Percentiles rank a stretch among this genome's conserved stretches.
These are phyloP conservation scores for Theonella swinhoei DNA, from an alignment of 37 sponge, comb jelly and placozoan species.

Conservation along the genomic window DNA sequence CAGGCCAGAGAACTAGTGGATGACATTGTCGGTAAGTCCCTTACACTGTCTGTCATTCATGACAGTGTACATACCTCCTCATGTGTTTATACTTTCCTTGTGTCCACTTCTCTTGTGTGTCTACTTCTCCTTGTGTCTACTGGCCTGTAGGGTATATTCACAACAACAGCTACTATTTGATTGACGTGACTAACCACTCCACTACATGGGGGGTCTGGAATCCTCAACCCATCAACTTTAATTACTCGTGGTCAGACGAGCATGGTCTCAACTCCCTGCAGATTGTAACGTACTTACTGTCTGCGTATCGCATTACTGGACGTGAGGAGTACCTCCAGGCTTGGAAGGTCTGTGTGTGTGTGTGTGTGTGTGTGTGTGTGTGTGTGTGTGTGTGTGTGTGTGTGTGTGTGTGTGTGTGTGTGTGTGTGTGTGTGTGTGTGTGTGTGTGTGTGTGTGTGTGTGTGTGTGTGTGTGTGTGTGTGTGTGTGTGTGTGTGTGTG, in stretches of 20 bases:
- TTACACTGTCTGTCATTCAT: background rate
- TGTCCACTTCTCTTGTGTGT: too few species aligned
- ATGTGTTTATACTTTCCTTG: background rate
- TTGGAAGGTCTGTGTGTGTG: slow-evolving; percentile 44
- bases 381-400: slow-evolving; percentile 13
- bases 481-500: background rate
- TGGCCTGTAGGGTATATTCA: slow-evolving; percentile 61
- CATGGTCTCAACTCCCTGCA: slow-evolving; percentile 85
- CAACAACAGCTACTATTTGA: slow-evolving; percentile 49
- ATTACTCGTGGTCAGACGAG: slow-evolving; percentile 83
- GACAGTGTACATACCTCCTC: background rate
- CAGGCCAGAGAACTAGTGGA: slow-evolving; percentile 40
- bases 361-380: background rate
- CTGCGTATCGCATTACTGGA: slow-evolving; percentile 74
- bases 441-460: background rate
- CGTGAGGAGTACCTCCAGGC: slow-evolving; percentile 47
- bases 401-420: background rate
- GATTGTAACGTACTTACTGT: slow-evolving; percentile 72
- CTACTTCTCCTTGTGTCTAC: too few species aligned
- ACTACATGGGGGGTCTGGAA: slow-evolving; percentile 87
- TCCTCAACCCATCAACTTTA: slow-evolving; percentile 66
- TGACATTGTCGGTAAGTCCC: slow-evolving; percentile 59
- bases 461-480: slow-evolving; percentile 4
- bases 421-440: slow-evolving; percentile 8
- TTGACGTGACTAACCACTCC: slow-evolving; percentile 69